A percentile compares a stretch with the other conserved stretches of the same genome.
Conservation (phyloP, 2,113 vertebrate genomes). For the Trichomycterus rosablanca region DNA sequence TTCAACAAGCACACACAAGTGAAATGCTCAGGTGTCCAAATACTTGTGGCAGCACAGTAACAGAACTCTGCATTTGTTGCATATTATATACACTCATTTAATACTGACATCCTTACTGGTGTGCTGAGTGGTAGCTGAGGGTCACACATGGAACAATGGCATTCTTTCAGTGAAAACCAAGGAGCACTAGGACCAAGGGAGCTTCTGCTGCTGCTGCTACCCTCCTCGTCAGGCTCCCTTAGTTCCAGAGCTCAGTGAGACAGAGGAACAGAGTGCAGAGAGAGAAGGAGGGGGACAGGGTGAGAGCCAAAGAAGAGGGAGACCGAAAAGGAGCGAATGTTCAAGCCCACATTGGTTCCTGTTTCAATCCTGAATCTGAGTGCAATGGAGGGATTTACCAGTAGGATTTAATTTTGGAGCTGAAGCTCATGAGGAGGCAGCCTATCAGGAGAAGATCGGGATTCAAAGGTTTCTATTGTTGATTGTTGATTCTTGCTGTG, state of each 20-base stretch:
- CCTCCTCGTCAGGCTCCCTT: slow-evolving; percentile 52
- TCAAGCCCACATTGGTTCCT: slow-evolving; percentile 54
- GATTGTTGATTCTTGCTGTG: slow-evolving; percentile 56
- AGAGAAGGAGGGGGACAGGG: slow-evolving; percentile 44
- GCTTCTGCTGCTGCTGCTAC: slow-evolving; percentile 21
- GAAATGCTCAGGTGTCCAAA: no score
- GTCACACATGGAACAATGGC: slow-evolving; percentile 36
- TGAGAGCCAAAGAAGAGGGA: slow-evolving; percentile 44
- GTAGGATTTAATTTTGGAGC: slow-evolving; percentile 58
- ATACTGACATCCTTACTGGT: neutral
- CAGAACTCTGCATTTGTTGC: no score
- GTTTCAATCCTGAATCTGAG: slow-evolving; percentile 48
- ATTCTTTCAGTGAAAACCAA: slow-evolving; percentile 43
- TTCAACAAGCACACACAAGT: no score
- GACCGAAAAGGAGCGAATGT: slow-evolving; percentile 54
- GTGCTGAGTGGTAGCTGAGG: slow-evolving; percentile 13
- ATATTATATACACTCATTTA: no score
- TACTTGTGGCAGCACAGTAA: no score
- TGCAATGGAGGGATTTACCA: slow-evolving; percentile 58
- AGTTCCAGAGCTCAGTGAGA: slow-evolving; percentile 59
- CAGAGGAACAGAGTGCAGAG: slow-evolving; percentile 42
- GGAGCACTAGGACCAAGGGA: slow-evolving; percentile 69
- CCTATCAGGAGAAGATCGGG: slow-evolving; percentile 55
- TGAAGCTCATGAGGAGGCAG: slow-evolving; percentile 57
- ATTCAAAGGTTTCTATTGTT: slow-evolving; percentile 63